Evolutionary conservation across 2,888 invertebrate genomes (phyloP).

Genomic region (Stomorhina lunata): DNA sequence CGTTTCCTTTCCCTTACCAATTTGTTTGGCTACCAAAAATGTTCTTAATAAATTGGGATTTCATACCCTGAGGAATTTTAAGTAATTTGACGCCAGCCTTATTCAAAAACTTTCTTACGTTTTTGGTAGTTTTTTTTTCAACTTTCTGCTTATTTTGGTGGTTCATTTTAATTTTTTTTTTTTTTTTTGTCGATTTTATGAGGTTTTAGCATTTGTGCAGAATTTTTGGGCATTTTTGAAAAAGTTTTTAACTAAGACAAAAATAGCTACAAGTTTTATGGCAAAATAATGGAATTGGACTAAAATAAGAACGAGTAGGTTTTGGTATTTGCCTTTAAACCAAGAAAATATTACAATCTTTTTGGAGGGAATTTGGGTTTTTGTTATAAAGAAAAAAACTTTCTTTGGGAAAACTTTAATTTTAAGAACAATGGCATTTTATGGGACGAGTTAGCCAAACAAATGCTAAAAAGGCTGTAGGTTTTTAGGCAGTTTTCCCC

Average conservation of each 20-base stretch:
- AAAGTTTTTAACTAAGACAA: slow-evolving; percentile 1
- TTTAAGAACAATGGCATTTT: slow-evolving; percentile 56
- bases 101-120: slow-evolving; percentile 40
- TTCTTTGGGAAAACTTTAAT: slow-evolving; percentile 50
- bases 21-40: slow-evolving; percentile 15
- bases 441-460: slow-evolving; percentile 35
- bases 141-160: slow-evolving; percentile 4
- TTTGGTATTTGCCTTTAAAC: slow-evolving; percentile 61
- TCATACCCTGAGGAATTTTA: slow-evolving; percentile 62
- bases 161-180: slow-evolving; percentile 2
- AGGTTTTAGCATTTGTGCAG: no score
- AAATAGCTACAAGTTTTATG: slow-evolving; percentile 29
- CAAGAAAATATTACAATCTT: slow-evolving; percentile 45
- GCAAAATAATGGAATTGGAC: slow-evolving; percentile 1
- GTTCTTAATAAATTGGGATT: slow-evolving; percentile 58
- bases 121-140: not conserved
- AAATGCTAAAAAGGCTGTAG: slow-evolving; percentile 19
- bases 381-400: slow-evolving; percentile 29
- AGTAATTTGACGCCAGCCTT: slow-evolving; percentile 66
- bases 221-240: slow-evolving; percentile 15
- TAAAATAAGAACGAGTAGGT: slow-evolving; percentile 44
- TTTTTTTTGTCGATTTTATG: no score
- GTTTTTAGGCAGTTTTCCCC: slow-evolving; percentile 29
- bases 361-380: slow-evolving; percentile 20
- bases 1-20: slow-evolving; percentile 6